These are phyloP conservation scores for Lottia gigantea DNA, from an alignment of 2,888 invertebrate species.

Conservation along the genomic window DNA sequence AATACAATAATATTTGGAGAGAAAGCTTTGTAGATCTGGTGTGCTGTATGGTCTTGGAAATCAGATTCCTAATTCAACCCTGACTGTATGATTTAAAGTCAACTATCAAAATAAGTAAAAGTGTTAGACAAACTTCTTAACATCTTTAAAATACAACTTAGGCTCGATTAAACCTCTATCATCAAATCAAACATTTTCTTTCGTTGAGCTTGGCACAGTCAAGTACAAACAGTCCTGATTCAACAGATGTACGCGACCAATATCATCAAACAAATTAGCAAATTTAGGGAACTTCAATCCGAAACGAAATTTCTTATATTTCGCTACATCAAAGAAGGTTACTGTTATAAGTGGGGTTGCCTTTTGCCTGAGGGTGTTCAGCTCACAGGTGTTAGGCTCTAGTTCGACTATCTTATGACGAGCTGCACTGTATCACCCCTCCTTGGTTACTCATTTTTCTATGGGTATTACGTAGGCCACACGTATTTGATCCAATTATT, in stretches of 20 bases:
- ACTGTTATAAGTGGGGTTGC: not conserved
- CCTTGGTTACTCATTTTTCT: not conserved
- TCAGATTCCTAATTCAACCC: not conserved
- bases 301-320: conserved; percentile 7
- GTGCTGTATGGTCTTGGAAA: not conserved
- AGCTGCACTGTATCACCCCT: not conserved
- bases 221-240: not conserved
- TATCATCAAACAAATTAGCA: conserved; percentile 5
- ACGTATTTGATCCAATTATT: conserved; percentile 7
- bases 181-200: conserved; percentile 8
- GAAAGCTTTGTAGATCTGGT: not conserved
- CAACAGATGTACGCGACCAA: conserved; percentile 7
- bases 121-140: not conserved
- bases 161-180: conserved; percentile 5
- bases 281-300: conserved; percentile 10
- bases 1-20: conserved; percentile 7
- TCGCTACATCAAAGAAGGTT: conserved; percentile 6
- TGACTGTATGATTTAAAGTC: conserved; percentile 4
- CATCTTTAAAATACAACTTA: not conserved
- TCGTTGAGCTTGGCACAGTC: not conserved
- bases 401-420: conserved; percentile 2
- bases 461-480: not conserved
- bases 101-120: conserved; percentile 1
- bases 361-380: conserved; percentile 5
- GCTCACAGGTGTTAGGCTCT: not conserved